Conservation (phyloP, 2,113 vertebrate species). For the Ptychochromis oligacanthus region DNA sequence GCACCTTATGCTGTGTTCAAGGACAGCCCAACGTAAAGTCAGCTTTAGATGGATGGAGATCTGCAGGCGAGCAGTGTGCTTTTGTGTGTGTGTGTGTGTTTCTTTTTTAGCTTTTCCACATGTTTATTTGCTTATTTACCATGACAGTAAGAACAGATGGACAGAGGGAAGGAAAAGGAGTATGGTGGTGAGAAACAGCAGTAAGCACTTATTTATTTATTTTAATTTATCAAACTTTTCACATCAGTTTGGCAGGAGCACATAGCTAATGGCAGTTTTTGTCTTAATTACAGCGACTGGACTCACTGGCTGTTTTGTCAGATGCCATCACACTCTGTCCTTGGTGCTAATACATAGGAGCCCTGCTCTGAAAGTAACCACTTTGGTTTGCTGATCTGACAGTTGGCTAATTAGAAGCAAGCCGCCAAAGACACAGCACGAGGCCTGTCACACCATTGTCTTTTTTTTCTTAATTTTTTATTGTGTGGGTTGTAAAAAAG, state of each 20-base stretch:
- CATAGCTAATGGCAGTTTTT: conserved; percentile 50
- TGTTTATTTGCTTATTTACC: conserved; percentile 14
- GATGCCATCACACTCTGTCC: conserved; percentile 58
- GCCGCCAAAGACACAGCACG: conserved; percentile 56
- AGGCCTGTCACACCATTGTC: conserved; percentile 44
- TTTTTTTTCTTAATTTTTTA: neutral
- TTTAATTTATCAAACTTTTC: neutral
- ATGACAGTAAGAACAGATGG: conserved; percentile 23
- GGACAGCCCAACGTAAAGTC: conserved; percentile 57
- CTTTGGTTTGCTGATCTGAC: conserved; percentile 55
- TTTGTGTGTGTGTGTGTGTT: too few relatives aligned
- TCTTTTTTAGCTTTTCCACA: neutral
- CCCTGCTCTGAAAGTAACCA: conserved; percentile 39
- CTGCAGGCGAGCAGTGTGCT: conserved; percentile 43
- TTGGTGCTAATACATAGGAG: conserved; percentile 46
- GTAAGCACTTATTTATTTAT: neutral
- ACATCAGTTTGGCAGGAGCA: conserved; percentile 13
- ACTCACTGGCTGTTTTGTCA: conserved; percentile 53
- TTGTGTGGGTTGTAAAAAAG: conserved; percentile 35
- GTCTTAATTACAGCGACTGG: conserved; percentile 54
- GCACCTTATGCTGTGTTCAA: conserved; percentile 72
- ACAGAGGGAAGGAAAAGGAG: neutral
- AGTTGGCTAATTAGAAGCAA: conserved; percentile 61
- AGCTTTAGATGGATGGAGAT: conserved; percentile 71
- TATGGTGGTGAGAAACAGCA: neutral